phyloP scores from a whole-genome alignment of 2,888 invertebrate species.

The Mycalesis mineus region DNA sequence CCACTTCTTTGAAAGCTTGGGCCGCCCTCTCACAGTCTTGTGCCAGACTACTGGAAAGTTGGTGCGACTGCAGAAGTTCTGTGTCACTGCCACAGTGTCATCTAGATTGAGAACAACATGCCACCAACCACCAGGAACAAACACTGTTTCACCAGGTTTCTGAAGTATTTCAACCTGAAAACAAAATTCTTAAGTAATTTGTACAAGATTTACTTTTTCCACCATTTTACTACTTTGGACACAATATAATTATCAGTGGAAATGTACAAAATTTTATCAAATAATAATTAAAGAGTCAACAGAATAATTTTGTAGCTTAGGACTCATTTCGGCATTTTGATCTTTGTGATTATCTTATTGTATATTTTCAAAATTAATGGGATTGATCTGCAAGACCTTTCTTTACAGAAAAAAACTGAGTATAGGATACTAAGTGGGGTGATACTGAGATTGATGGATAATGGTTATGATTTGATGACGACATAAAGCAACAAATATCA shows the following conservation, averaged over 20 bases:
- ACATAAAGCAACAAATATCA: conserved; percentile 27
- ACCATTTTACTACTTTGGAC: too few species aligned
- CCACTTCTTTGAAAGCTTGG: conserved; percentile 97
- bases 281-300: too few species aligned
- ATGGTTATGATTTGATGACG: neutral
- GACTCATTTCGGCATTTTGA: too few species aligned
- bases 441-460: neutral
- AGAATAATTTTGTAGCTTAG: too few species aligned
- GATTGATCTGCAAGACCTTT: too few species aligned
- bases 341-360: too few species aligned
- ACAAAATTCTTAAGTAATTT: neutral
- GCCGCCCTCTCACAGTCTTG: conserved; percentile 96
- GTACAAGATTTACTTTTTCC: neutral
- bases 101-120: conserved; percentile 99
- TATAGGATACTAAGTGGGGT: neutral
- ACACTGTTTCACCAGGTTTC: conserved; percentile 97
- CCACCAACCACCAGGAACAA: conserved; percentile 99
- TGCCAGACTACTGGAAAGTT: conserved; percentile 99
- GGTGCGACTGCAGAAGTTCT: conserved; percentile 96
- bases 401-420: too few species aligned
- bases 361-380: too few species aligned
- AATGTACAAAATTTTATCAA: too few species aligned
- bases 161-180: conserved; percentile 93
- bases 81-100: conserved; percentile 97
- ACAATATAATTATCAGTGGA: too few species aligned